Conservation (phyloP, 2,888 invertebrate species). For the Rhingia campestris region DNA sequence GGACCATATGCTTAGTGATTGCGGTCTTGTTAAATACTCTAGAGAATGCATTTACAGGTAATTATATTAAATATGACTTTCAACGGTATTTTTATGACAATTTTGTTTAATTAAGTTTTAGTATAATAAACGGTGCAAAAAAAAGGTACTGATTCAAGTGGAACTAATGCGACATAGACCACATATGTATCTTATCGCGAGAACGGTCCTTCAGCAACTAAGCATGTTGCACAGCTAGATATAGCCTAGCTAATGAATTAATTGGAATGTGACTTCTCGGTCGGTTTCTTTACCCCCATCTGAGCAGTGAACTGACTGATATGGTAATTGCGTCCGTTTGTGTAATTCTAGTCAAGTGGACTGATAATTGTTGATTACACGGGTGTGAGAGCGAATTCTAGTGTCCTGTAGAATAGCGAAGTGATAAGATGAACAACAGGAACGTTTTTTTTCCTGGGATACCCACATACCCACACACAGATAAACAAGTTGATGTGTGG, state of each 20-base stretch:
- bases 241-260: conserved; percentile 55
- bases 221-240: conserved; percentile 29
- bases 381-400: not conserved
- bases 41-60: not conserved
- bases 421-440: conserved; percentile 38
- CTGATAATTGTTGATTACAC: conserved; percentile 11
- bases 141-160: conserved; percentile 15
- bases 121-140: conserved; percentile 20
- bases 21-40: no score
- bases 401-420: conserved; percentile 21
- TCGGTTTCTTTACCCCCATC: conserved; percentile 14
- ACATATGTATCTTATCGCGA: conserved; percentile 44
- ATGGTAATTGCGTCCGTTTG: conserved; percentile 59
- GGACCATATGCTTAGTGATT: conserved; percentile 22
- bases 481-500: not conserved
- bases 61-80: conserved; percentile 29
- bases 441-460: not conserved
- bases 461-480: conserved; percentile 12
- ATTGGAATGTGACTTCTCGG: conserved; percentile 35
- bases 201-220: conserved; percentile 69
- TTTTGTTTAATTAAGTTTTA: conserved; percentile 33
- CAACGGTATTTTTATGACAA: conserved; percentile 6
- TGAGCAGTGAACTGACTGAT: conserved; percentile 17
- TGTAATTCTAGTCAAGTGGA: conserved; percentile 29
- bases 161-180: conserved; percentile 7